phyloP scores from a whole-genome alignment of 2,888 invertebrate genomes.

The Brachyptera putata region DNA sequence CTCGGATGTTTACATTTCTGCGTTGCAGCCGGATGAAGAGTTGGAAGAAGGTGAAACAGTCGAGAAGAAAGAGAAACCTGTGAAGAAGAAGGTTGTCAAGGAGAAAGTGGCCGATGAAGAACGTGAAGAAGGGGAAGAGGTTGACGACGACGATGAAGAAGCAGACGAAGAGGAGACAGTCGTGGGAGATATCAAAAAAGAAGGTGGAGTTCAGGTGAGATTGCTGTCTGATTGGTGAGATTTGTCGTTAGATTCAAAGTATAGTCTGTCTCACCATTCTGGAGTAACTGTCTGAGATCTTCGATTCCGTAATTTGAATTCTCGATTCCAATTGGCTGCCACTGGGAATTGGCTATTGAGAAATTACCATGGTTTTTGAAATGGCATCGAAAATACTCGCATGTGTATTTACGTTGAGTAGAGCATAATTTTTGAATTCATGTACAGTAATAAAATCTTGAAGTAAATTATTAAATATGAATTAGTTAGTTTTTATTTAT shows the following conservation, averaged over 20 bases:
- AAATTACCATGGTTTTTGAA: no score
- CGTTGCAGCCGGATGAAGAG: slow-evolving; percentile 22
- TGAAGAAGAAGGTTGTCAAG: slow-evolving; percentile 24
- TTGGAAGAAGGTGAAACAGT: slow-evolving; percentile 27
- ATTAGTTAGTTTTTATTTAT: no score
- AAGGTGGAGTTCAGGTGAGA: slow-evolving; percentile 28
- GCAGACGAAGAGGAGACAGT: slow-evolving; percentile 24
- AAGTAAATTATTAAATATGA: no score
- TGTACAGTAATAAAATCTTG: no score
- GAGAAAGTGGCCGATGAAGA: slow-evolving; percentile 15
- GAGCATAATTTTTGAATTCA: no score
- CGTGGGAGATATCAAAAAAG: no score
- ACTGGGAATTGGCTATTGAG: no score
- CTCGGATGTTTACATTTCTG: not conserved
- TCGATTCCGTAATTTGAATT: no score
- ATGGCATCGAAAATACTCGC: not conserved
- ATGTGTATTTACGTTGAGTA: no score
- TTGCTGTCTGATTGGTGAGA: no score
- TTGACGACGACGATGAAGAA: slow-evolving; percentile 24
- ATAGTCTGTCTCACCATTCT: no score
- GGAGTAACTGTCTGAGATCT: not conserved
- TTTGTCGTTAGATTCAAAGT: not conserved
- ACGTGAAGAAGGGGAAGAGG: slow-evolving; percentile 27
- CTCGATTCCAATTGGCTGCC: no score
- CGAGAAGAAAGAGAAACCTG: slow-evolving; percentile 26